Base-by-base conservation (phyloP, 2,888 invertebrate species). In the Dicyrtomina minuta region DNA sequence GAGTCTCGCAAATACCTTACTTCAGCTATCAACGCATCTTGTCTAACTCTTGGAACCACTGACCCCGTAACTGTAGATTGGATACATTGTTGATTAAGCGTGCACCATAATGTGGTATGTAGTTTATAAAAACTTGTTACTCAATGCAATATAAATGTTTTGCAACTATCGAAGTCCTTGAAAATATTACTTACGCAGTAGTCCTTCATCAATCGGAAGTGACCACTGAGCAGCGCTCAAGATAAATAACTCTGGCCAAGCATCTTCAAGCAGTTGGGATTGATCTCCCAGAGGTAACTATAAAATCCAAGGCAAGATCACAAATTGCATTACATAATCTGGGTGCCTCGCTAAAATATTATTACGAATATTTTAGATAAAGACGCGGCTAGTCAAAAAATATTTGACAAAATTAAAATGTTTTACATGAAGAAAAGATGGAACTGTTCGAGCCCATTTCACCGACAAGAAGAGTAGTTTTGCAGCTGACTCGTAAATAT, bases 161-260 rank as follows among this genome's bases (percentile, higher is more conserved):
- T n/a, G n/a, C n/a, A n/a, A n/a, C n/a, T n/a, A n/a, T n/a, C n/a
- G n/a, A n/a, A n/a, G n/a, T n/a, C n/a, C 4, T 20, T 17, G 22
- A 53, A 53, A 15, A n/a, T 43, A 59, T 41, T 13, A 5, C 55
- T 60, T 62, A 68, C 68, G 15, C 3, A 68, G 20, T 51, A 68
- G 55, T 22, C 64, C 55, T 44, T 68, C 71, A 74, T 91, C 89
- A 43, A 92, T 86, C 20, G 87, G 86, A 71, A 91, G 86, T 1
- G 88, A 86, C 87, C 90, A 90, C 80, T 93, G 92, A 0, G 92
- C 90, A 10, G 92, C 90, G 39, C 90, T 92, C 12, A 93, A 81
- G 1, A 93, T 86, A 81, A 92, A 93, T 4, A 93, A 82, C 80
- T 93, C 92, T 78, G 88, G 88, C 93, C 93, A 93, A 39, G 90